These are phyloP conservation scores for Sisor rabdophorus DNA, from an alignment of 2,113 vertebrate species.

Conservation along the genomic window DNA sequence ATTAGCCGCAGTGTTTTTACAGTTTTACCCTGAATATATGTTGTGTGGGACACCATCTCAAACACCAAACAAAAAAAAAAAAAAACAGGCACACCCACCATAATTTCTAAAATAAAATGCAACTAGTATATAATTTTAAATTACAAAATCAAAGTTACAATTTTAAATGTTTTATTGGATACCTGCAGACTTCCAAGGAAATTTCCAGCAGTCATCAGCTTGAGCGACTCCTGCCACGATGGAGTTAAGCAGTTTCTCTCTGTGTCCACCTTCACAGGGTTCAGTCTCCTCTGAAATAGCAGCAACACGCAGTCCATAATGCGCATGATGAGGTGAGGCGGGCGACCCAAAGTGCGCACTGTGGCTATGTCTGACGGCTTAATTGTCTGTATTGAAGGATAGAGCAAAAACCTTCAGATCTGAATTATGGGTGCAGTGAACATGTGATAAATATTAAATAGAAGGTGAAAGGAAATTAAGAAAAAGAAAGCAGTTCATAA, in stretches of 20 bases:
- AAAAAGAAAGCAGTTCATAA: neutral
- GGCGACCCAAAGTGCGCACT: constrained; percentile 85
- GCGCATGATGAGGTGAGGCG: constrained; percentile 94
- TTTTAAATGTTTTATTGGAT: neutral
- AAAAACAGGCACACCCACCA: neutral
- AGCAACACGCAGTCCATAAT: constrained; percentile 97
- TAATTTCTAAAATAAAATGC: neutral
- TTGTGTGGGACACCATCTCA: neutral
- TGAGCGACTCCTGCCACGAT: constrained; percentile 94
- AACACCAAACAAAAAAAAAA: neutral
- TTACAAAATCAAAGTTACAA: neutral
- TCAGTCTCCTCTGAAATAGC: constrained; percentile 85
- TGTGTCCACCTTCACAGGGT: constrained; percentile 76
- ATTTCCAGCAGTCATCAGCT: constrained; percentile 94
- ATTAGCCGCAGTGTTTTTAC: no score
- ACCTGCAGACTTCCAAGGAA: constrained; percentile 93
- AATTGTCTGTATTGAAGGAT: constrained; percentile 77
- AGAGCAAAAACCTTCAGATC: neutral
- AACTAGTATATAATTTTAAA: neutral
- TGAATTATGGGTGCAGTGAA: neutral
- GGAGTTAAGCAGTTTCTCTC: constrained; percentile 79
- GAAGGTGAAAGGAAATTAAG: neutral
- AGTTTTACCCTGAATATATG: neutral
- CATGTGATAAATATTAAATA: neutral
- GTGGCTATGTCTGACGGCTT: constrained; percentile 92